Evolutionary conservation across 1,140 invertebrate genomes (phyloP).

Genomic region (Meloidogyne exigua): DNA sequence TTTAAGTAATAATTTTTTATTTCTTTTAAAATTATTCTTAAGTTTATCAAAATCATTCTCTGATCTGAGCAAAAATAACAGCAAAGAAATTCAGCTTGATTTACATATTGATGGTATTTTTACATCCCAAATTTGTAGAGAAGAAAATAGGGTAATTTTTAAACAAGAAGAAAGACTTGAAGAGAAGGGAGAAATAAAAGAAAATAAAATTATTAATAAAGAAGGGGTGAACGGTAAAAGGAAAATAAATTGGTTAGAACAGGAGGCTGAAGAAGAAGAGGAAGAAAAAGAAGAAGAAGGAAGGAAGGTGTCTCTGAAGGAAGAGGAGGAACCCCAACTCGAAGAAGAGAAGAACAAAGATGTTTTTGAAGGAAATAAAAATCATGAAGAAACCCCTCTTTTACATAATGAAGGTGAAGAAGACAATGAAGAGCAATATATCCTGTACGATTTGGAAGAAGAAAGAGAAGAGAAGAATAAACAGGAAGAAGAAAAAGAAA

Average conservation of each 20-base stretch:
- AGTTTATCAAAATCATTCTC: not conserved
- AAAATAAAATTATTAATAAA: not conserved
- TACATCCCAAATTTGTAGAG: not conserved
- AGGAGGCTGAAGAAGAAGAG: not conserved
- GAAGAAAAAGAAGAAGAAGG: not conserved
- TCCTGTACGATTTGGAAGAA: not conserved
- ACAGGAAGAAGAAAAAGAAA: not conserved
- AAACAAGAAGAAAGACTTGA: not conserved
- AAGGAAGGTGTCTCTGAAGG: not conserved
- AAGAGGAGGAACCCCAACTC: not conserved
- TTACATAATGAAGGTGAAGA: not conserved
- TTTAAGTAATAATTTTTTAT: not conserved
- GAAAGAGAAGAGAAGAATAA: not conserved
- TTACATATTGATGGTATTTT: not conserved
- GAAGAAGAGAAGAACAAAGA: not conserved
- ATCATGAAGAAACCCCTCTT: no score
- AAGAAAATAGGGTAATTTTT: not conserved
- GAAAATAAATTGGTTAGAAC: not conserved
- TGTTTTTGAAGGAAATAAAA: not conserved
- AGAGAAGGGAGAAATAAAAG: not conserved
- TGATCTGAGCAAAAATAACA: not conserved
- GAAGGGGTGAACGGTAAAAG: not conserved
- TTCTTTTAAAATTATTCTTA: not conserved
- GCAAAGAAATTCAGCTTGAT: not conserved
- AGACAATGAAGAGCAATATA: not conserved